A percentile compares a stretch with the other conserved stretches of the same genome.
phyloP scores from a whole-genome alignment of 2,888 invertebrate species.

The Allygus modestus region DNA sequence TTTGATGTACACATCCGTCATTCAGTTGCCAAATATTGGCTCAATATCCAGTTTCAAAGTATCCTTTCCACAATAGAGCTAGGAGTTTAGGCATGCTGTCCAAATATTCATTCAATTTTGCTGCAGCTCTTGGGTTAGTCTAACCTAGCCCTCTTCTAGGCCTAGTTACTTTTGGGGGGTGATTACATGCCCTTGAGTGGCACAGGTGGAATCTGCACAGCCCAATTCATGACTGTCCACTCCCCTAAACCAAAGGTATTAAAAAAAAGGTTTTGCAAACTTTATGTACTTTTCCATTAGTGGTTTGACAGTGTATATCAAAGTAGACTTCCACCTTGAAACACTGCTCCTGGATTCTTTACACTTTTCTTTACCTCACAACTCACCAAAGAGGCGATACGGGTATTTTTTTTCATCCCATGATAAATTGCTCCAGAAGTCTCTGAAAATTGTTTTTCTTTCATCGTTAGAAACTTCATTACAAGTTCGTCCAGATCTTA shows the following conservation, averaged over 20 bases:
- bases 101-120: slow-evolving; percentile 35
- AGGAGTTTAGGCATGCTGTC: slow-evolving; percentile 53
- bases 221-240: not conserved
- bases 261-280: slow-evolving; percentile 17
- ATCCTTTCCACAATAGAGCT: slow-evolving; percentile 46
- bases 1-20: slow-evolving; percentile 48
- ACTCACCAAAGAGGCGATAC: not conserved
- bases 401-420: not conserved
- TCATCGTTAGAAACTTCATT: slow-evolving; percentile 16
- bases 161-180: not conserved
- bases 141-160: not conserved
- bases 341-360: not conserved
- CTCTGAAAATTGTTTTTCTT: not conserved
- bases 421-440: slow-evolving; percentile 17
- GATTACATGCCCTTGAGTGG: not conserved
- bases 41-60: slow-evolving; percentile 36
- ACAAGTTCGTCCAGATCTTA: slow-evolving; percentile 5
- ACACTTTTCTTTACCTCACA: not conserved
- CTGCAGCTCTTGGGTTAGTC: slow-evolving; percentile 2
- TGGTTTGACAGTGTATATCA: slow-evolving; percentile 39
- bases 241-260: slow-evolving; percentile 20
- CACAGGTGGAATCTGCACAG: not conserved
- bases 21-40: slow-evolving; percentile 22
- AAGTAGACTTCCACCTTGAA: slow-evolving; percentile 5
- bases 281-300: slow-evolving; percentile 50